Conservation (phyloP, 2,113 vertebrate genomes). For the Spermophilus dauricus region DNA sequence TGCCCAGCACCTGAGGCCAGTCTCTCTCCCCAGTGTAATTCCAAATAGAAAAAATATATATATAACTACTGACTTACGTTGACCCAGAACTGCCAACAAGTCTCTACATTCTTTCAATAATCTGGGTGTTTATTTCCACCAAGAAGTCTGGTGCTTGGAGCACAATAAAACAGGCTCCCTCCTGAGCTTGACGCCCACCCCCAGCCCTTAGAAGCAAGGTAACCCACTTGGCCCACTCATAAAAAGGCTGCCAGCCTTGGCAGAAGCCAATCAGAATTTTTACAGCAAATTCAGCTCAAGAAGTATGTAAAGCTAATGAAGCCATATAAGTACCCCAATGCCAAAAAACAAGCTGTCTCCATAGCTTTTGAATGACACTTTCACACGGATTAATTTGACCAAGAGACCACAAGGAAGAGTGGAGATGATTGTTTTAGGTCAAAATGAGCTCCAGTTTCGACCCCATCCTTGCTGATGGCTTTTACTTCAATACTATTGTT, state of each 20-base stretch:
- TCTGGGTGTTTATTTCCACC: constrained; percentile 63
- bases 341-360: background rate
- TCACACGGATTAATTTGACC: background rate
- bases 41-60: constrained; percentile 63
- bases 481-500: background rate
- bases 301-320: background rate
- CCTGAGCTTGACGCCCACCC: background rate
- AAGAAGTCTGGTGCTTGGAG: background rate
- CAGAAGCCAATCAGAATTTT: constrained; percentile 2
- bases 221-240: background rate
- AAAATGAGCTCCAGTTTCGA: background rate
- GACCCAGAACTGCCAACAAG: constrained; percentile 71
- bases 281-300: constrained; percentile 2
- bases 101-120: constrained; percentile 69
- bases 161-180: background rate
- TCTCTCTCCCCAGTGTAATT: constrained; percentile 52
- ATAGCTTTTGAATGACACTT: background rate
- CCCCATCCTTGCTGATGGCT: background rate
- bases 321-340: background rate
- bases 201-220: background rate
- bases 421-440: background rate
- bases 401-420: background rate
- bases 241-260: background rate
- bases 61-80: constrained; percentile 70
- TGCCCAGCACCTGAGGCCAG: constrained; percentile 53